phyloP scores from a whole-genome alignment of 2,113 vertebrate species.

The Artemisiospiza belli region DNA sequence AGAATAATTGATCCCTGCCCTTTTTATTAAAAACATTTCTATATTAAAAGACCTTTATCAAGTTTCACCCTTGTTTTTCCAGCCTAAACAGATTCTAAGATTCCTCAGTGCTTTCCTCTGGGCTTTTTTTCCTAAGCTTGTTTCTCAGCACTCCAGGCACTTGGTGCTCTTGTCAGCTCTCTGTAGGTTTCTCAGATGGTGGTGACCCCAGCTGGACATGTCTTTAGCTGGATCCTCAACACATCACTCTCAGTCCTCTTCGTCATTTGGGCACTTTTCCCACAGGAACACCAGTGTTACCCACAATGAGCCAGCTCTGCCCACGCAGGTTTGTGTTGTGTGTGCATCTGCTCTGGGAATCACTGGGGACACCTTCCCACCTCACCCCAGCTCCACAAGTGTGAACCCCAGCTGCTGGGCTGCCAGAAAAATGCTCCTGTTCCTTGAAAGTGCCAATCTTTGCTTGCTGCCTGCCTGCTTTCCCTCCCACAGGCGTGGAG shows the following conservation, averaged over 20 bases:
- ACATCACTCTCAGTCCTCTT: neutral
- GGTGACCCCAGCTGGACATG: neutral
- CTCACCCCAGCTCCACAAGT: neutral
- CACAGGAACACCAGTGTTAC: accelerated
- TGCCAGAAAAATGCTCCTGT: neutral
- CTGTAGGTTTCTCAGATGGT: neutral
- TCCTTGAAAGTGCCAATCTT: neutral
- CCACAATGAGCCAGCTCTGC: neutral
- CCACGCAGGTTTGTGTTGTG: neutral
- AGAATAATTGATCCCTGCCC: slow-evolving; percentile 44
- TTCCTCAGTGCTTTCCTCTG: neutral
- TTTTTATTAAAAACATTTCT: slow-evolving; percentile 35
- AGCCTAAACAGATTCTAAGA: slow-evolving; percentile 31
- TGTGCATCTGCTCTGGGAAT: neutral
- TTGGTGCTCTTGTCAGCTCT: neutral
- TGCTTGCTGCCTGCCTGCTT: neutral
- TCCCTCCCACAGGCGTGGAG: neutral
- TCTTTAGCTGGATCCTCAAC: neutral
- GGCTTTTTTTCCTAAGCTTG: neutral
- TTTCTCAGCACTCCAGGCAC: neutral
- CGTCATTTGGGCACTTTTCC: neutral
- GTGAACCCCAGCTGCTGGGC: neutral
- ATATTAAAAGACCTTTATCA: slow-evolving; percentile 2
- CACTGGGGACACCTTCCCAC: neutral
- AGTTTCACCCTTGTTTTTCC: slow-evolving; percentile 22